A percentile compares a stretch with the other conserved stretches of the same genome.
Conservation (phyloP, 2,888 invertebrate genomes). For the Pasiphila rectangulata region DNA sequence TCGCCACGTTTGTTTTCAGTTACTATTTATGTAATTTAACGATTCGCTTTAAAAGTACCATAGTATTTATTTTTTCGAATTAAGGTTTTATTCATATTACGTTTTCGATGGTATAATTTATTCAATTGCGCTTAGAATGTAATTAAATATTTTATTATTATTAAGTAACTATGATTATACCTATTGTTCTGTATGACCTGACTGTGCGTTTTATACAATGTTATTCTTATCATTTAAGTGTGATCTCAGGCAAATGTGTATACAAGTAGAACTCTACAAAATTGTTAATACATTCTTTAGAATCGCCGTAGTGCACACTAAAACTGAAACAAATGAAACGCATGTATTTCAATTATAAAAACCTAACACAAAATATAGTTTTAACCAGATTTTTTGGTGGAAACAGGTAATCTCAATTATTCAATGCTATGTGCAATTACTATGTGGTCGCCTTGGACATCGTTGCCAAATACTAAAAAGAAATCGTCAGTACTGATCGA, state of each 20-base stretch:
- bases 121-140: constrained; percentile 49
- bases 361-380: neutral
- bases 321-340: neutral
- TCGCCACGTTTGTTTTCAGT: constrained; percentile 32
- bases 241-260: constrained; percentile 34
- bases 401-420: too few relatives aligned
- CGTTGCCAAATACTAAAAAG: neutral
- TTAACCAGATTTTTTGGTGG: neutral
- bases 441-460: neutral
- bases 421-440: too few relatives aligned
- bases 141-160: constrained; percentile 41
- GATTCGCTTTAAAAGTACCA: constrained; percentile 70
- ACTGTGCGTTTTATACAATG: constrained; percentile 33
- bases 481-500: neutral
- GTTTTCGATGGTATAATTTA: constrained; percentile 49
- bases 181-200: constrained; percentile 24
- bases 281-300: constrained; percentile 7
- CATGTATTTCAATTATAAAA: neutral
- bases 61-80: constrained; percentile 70
- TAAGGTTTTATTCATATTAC: constrained; percentile 57
- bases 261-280: constrained; percentile 28
- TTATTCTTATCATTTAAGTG: constrained; percentile 32
- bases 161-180: constrained; percentile 28
- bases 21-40: constrained; percentile 59
- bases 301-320: neutral